These are phyloP conservation scores for Mus spicilegus DNA, from an alignment of 2,113 vertebrate genomes.

Conservation along the genomic window DNA sequence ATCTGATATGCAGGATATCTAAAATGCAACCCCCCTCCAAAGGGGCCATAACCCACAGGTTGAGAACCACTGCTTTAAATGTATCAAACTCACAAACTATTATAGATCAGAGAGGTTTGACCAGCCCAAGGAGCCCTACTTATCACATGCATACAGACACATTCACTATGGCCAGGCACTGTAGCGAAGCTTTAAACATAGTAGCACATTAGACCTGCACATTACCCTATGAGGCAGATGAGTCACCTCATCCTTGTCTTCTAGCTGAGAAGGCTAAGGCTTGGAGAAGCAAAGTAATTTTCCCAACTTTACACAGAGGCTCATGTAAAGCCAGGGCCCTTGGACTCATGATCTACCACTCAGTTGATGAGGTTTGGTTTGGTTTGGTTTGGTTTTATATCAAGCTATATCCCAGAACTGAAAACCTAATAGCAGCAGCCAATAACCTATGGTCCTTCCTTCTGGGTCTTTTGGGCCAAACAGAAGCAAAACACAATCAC, in stretches of 20 bases:
- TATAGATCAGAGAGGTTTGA: background rate
- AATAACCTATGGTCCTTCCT: background rate
- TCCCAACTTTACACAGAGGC: background rate
- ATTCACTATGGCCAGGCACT: background rate
- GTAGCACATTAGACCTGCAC: background rate
- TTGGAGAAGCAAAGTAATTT: background rate
- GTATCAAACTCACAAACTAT: background rate
- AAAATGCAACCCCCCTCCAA: background rate
- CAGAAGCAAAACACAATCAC: slow-evolving; percentile 1
- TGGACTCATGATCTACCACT: background rate
- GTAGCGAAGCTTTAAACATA: background rate
- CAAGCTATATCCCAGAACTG: background rate
- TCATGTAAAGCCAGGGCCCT: background rate
- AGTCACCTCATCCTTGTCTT: background rate
- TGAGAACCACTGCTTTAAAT: background rate
- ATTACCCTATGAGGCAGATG: background rate
- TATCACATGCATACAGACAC: background rate
- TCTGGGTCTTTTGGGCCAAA: background rate
- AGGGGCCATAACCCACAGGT: background rate
- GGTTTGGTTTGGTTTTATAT: background rate
- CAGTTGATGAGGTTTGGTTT: background rate
- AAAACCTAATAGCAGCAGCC: background rate
- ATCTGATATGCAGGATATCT: background rate
- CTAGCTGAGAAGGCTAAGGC: background rate
- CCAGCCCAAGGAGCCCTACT: no score